phyloP scores from a whole-genome alignment of 1,140 invertebrate species.

The Ericerus pela region DNA sequence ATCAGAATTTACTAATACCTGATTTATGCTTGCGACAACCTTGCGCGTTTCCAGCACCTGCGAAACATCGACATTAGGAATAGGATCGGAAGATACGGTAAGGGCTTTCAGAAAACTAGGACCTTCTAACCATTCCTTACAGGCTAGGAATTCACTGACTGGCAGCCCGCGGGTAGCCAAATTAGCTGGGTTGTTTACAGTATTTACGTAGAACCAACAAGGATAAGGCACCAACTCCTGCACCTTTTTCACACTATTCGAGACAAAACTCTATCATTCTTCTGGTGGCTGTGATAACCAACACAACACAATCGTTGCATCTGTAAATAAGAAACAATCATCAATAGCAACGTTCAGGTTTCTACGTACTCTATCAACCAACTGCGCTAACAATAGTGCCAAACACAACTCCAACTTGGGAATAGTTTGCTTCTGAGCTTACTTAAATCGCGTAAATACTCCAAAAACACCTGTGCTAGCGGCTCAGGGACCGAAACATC shows the following conservation, averaged over 20 bases:
- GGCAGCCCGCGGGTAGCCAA: constrained; percentile 23
- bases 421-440: constrained; percentile 22
- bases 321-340: constrained; percentile 13
- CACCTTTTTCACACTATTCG: constrained; percentile 26
- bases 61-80: no score
- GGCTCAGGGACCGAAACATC: neutral
- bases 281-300: constrained; percentile 19
- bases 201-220: constrained; percentile 23
- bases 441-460: constrained; percentile 18
- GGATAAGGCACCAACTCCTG: constrained; percentile 13
- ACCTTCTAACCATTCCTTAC: no score
- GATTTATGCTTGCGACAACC: no score
- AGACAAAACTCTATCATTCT: constrained; percentile 23
- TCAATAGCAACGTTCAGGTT: constrained; percentile 16
- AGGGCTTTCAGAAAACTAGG: no score
- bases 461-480: neutral
- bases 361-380: constrained; percentile 20
- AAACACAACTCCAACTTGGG: constrained; percentile 30
- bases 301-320: constrained; percentile 18
- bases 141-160: no score
- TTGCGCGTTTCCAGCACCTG: no score
- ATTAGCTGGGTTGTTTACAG: constrained; percentile 29
- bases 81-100: no score
- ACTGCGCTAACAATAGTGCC: constrained; percentile 24
- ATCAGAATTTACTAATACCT: no score